Evolutionary conservation across 2,113 vertebrate species (phyloP).

Genomic region (Mesitornis unicolor): DNA sequence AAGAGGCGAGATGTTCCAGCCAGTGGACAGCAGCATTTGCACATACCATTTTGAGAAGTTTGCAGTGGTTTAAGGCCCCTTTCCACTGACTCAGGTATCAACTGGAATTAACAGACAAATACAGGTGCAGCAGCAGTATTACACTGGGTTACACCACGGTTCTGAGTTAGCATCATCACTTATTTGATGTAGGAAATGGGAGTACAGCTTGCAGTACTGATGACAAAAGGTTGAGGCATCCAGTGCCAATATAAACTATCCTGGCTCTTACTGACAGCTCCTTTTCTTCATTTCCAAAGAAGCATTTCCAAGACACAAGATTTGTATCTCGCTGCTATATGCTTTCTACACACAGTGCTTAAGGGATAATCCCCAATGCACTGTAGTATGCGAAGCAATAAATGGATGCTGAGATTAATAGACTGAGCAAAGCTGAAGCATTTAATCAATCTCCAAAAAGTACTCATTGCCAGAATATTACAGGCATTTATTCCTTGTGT

Average conservation of each 20-base stretch:
- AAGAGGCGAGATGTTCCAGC: background rate
- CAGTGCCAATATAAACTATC: background rate
- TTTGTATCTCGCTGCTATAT: slow-evolving; percentile 44
- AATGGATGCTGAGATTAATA: slow-evolving; percentile 66
- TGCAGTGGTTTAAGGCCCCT: background rate
- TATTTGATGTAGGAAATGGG: background rate
- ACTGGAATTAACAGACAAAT: background rate
- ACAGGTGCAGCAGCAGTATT: background rate
- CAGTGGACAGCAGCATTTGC: background rate
- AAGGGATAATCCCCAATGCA: slow-evolving; percentile 59
- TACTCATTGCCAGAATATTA: slow-evolving; percentile 39
- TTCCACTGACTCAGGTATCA: background rate
- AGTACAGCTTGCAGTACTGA: background rate
- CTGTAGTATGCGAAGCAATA: slow-evolving; percentile 49
- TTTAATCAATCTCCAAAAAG: slow-evolving; percentile 56
- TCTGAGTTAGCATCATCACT: background rate
- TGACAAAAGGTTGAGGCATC: background rate
- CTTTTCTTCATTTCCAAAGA: slow-evolving; percentile 41
- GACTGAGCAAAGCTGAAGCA: slow-evolving; percentile 47
- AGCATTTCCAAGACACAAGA: slow-evolving; percentile 26
- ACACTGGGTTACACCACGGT: background rate
- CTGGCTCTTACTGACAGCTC: background rate
- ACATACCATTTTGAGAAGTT: background rate
- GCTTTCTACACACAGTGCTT: slow-evolving; percentile 61
- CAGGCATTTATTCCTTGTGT: background rate